Conservation (phyloP, 2,113 vertebrate species). For the Platysteira castanea region DNA sequence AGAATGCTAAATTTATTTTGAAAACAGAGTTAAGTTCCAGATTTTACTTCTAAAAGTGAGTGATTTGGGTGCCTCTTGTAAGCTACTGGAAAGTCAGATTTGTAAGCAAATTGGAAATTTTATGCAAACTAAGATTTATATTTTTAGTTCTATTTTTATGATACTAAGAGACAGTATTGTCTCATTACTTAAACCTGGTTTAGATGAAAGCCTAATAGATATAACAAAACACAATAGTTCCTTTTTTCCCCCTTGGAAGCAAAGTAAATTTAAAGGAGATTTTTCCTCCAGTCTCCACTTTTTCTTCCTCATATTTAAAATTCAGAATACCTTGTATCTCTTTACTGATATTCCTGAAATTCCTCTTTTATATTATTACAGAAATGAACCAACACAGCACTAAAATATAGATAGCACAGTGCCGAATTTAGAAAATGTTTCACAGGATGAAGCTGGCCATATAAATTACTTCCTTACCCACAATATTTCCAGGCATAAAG, state of each 20-base stretch:
- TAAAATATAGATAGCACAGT: background rate
- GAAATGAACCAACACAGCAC: background rate
- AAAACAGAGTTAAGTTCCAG: background rate
- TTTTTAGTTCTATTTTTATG: background rate
- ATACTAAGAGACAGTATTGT: background rate
- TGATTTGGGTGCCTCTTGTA: background rate
- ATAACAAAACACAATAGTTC: background rate
- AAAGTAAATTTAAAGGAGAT: background rate
- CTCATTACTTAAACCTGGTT: background rate
- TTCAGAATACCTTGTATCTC: background rate
- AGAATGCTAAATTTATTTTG: background rate
- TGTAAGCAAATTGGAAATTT: background rate
- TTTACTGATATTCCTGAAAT: background rate
- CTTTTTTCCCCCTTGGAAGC: background rate
- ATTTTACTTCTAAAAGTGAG: background rate
- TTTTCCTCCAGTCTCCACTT: background rate
- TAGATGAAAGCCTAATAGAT: background rate
- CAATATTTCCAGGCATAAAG: constrained; percentile 91
- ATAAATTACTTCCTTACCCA: constrained; percentile 79
- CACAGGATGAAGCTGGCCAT: background rate
- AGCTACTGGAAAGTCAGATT: background rate
- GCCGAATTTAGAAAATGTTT: background rate
- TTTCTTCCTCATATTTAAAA: background rate
- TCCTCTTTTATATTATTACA: background rate
- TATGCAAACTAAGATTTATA: background rate